Base-by-base conservation (phyloP, 2,113 vertebrate genomes). In the Melozone crissalis region DNA sequence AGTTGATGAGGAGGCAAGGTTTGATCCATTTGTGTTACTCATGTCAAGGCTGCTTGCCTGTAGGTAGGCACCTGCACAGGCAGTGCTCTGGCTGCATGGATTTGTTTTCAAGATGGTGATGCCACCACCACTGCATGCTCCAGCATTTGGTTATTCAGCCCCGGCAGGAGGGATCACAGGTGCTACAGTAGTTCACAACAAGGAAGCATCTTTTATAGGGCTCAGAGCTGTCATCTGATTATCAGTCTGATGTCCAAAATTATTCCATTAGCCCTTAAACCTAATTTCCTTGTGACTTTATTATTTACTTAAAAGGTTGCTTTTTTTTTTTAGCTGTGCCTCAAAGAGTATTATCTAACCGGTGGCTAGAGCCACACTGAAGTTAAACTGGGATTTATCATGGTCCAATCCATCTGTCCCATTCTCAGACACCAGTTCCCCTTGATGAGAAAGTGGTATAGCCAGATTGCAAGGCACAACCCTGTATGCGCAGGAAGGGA, bases 41-140 rank as follows among this genome's bases (percentile, higher is more conserved):
- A 24, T 16, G 16, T 41, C 1, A 3, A 35, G 20, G 39, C n/a
- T 63, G 43, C 44, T 37, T 73, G 59, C 28, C 22, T 66, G 8
- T 31, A 7, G 21, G 15, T 17, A 6, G 14, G 65, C 61, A 68
- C 13, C 69, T 87, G 47, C 37, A 39, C 2, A 54, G 68, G 43
- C 30, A 20, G 17, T 58, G 58, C 33, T 47, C 11, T 52, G 11
- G 47, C 17, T 66, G 57, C 5, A 6, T 11, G 16, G 11, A 43
- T 63, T 58, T 73, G 11, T 63, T 71, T 85, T 21, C 71, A 74
- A 17, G 26, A 30, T 55, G 47, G n/a, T 52, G 44, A 73, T 0
- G 0, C 41, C 2, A 6, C n/a, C 20, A 22, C 49, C 0, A 1
- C 39, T 54, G n/a, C 1, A 1, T 2, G 0, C 31, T 76, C 43